Evolutionary conservation across 92 coral and sea anemone species (phyloP).

Genomic region (Heteractis magnifica): DNA sequence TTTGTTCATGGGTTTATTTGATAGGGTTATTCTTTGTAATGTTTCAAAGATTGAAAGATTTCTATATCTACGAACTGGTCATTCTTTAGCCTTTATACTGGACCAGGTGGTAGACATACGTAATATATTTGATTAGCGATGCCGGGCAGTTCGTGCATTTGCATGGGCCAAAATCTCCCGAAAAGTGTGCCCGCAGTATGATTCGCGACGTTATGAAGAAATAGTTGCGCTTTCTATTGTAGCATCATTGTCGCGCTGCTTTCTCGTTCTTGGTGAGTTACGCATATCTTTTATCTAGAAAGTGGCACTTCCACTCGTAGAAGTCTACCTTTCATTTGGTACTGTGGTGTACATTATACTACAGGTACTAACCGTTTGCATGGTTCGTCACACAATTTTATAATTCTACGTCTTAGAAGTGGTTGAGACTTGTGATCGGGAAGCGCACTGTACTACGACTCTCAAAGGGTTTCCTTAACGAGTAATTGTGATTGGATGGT

Average conservation of each 20-base stretch:
- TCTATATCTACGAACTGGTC: not conserved
- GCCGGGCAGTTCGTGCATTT: not conserved
- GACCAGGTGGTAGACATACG: not conserved
- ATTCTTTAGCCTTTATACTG: too few relatives aligned
- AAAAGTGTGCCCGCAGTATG: not conserved
- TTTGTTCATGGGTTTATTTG: not conserved
- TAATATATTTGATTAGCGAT: not conserved
- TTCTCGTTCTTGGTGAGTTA: too few relatives aligned
- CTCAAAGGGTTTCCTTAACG: not conserved
- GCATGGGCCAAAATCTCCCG: not conserved
- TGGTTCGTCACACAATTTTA: not conserved
- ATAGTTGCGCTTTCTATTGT: too few relatives aligned
- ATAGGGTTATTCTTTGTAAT: not conserved
- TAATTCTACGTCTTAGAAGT: not conserved
- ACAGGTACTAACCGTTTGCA: not conserved
- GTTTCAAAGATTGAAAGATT: not conserved
- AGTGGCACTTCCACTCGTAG: too few relatives aligned
- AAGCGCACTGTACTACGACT: not conserved
- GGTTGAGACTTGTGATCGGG: not conserved
- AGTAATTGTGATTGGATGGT: not conserved
- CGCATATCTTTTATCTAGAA: too few relatives aligned
- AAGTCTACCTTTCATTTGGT: too few relatives aligned
- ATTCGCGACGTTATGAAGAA: too few relatives aligned
- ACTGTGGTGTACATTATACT: not conserved
- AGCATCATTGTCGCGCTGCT: too few relatives aligned